A percentile compares a stretch with the other conserved stretches of the same genome.
Evolutionary conservation across 1,140 invertebrate genomes (phyloP).

Genomic region (Diuraphis noxia): DNA sequence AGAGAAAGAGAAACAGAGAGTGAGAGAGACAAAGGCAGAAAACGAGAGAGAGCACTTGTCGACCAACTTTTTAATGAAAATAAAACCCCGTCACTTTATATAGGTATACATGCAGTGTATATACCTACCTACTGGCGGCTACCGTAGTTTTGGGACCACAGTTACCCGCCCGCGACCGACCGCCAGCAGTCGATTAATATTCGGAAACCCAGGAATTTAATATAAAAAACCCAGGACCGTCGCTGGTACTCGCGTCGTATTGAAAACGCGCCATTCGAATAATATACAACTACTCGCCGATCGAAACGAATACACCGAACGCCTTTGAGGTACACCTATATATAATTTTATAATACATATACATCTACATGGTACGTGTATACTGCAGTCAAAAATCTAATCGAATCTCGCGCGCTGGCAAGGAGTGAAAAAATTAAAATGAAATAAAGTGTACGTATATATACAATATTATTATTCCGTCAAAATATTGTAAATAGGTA

Average conservation of each 20-base stretch:
- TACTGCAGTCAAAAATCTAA: background rate
- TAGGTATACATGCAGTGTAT: background rate
- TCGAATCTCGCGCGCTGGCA: background rate
- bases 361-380: background rate
- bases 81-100: background rate
- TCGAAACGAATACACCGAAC: background rate
- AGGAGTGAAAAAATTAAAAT: background rate
- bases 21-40: background rate
- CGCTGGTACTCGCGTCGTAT: background rate
- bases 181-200: background rate
- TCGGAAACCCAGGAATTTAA: background rate
- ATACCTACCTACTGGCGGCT: background rate
- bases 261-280: background rate
- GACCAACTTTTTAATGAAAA: constrained; percentile 40
- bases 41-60: background rate
- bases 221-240: background rate
- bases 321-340: background rate
- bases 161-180: background rate
- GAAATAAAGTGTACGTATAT: background rate
- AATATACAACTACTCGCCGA: background rate
- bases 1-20: background rate
- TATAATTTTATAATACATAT: background rate
- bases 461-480: background rate
- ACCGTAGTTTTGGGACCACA: background rate
- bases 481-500: background rate